Evolutionary conservation across 2,113 vertebrate species (phyloP), one percentile per base, ranked within the genome.

Genomic region (Megaceryle torquata): DNA sequence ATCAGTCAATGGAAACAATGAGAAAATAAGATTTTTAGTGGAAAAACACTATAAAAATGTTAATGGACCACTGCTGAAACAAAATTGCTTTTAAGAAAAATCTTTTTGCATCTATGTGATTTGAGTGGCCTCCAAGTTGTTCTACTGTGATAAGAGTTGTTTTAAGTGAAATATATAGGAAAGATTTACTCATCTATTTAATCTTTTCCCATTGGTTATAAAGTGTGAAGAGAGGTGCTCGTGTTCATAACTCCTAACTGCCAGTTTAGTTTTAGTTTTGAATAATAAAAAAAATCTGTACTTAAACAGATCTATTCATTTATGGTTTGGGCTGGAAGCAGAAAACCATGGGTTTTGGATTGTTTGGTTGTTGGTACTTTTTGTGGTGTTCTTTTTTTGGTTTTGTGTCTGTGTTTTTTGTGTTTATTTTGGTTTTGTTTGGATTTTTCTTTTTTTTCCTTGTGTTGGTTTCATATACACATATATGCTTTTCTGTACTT

Each of bases 1-100:
- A 80, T 31, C 17, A 82, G 33, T 60, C 50, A 72, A 1, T 56
- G 28, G 53, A 64, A 87, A 26, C 33, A 81, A 59, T 48, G 41
- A 71, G 48, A 89, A 92, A 59, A 68, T 81, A 91, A 76, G 46
- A 86, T 85, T 94, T 56, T 78, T 65, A 50, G n/a, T 54, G 69
- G 57, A 51, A 37, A 63, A 65, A 37, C n/a, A 51, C 17, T 2
- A 8, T 74, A 35, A 82, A 77, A 75, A 70, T 83, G 39, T 19
- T 63, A 33, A 15, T 39, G 64, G 25, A 31, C 5, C 20, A 37
- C 39, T 75, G 41, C 0, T 76, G 60, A 84, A 93, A 78, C n/a
- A 64, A 5, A 67, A 77, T 88, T 94, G 95, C 71, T 43, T 78
- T 12, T 91, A 81, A 91, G 86, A 95, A 90, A 90, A 85, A n/a